Base-by-base conservation (phyloP, 1,140 invertebrate species). In the Caenorhabditis brenneri region DNA sequence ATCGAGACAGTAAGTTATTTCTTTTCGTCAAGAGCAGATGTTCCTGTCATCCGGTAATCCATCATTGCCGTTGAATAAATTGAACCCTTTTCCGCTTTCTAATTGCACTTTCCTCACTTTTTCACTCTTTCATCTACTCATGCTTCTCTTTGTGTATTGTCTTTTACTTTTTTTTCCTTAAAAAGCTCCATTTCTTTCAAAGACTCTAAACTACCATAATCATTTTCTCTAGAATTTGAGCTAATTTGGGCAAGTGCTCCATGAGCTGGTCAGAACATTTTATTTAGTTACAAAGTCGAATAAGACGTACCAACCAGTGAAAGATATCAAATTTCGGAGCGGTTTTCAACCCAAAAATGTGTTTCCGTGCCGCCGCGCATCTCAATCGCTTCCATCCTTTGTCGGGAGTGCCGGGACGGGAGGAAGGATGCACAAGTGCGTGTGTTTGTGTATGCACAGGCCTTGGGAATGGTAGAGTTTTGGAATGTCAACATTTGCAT, bases 401-500 rank as follows among this genome's bases (percentile, higher is more conserved):
- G 65, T 74, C 65, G 65, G 65, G 65, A 74, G 65, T 42, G 65
- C 36, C 65, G 36, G 65, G 33, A 29, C n/a, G 19, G 53, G n/a
- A 58, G 16, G 16, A 65, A 33, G 58, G 29, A 74, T 46, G 36
- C 65, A 74, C 33, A 42, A 42, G 65, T 46, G 65, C 36, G 65
- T 39, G 65, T 74, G 33, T 74, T 39, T 74, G 65, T 74, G 65
- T 74, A 74, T 74, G 65, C 65, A 74, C 65, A 74, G 65, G 65
- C 65, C 65, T 74, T 74, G 65, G 65, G 65, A 74, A 74, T 74
- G 65, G 65, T 74, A 74, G 65, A 74, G 36, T 74, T 74, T 74
- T 74, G 65, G 65, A 74, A 74, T 74, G 65, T 74, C 65, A 74
- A 74, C 65, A 74, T 42, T 74, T 74, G 65, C 65, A 74, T 74